Percentiles rank a stretch among this genome's conserved stretches.
Evolutionary conservation across 1,140 invertebrate species (phyloP).

Genomic region (Aplysia californica): DNA sequence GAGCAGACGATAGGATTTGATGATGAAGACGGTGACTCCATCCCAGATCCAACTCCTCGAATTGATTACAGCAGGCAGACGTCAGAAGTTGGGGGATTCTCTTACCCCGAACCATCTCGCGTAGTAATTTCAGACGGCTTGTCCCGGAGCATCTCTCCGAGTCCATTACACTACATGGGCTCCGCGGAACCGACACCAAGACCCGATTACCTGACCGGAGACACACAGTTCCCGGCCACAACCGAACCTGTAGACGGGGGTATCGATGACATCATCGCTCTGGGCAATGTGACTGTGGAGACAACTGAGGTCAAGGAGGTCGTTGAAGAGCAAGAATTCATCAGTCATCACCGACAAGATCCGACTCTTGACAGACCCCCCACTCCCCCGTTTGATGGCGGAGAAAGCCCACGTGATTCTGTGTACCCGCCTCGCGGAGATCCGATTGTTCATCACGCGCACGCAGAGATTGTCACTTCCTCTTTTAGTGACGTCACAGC

Average conservation of each 20-base stretch:
- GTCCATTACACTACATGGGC: no score
- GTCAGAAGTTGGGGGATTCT: no score
- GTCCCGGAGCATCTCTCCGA: no score
- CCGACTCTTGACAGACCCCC: not conserved
- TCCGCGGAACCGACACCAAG: not conserved
- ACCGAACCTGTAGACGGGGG: not conserved
- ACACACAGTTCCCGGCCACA: no score
- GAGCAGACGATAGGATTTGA: not conserved
- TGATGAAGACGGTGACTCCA: not conserved
- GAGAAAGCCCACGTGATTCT: not conserved
- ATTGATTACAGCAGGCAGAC: no score
- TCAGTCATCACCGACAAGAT: not conserved
- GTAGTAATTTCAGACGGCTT: no score
- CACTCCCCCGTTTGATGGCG: constrained; percentile 16
- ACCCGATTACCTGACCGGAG: not conserved
- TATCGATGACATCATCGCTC: constrained; percentile 14
- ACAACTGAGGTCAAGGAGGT: not conserved
- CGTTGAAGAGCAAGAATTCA: not conserved
- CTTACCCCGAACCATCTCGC: no score
- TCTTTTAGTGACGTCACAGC: not conserved
- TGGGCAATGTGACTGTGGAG: not conserved
- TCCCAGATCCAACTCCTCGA: no score
- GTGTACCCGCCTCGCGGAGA: not conserved
- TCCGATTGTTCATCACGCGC: not conserved
- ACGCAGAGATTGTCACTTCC: not conserved